Percentiles rank a stretch among this genome's conserved stretches.
Conservation (phyloP, 2,113 vertebrate genomes). For the Clinocottus analis region DNA sequence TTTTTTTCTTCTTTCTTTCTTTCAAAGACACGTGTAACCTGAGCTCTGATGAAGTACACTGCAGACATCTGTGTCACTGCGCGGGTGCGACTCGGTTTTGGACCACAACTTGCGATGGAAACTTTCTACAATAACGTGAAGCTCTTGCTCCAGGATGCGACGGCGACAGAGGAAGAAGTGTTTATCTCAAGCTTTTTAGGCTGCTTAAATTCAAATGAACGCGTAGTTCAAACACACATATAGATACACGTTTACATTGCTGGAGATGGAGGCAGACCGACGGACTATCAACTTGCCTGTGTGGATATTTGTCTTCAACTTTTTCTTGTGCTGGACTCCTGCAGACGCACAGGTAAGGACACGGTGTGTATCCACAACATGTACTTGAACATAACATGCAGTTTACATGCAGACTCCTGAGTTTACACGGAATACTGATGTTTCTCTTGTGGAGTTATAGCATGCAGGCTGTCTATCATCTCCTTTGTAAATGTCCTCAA, state of each 20-base stretch:
- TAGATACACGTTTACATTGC: not conserved
- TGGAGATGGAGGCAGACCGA: not conserved
- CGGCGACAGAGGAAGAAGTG: not conserved
- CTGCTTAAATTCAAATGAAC: not conserved
- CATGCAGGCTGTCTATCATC: not conserved
- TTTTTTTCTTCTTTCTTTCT: no score
- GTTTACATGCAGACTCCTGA: not conserved
- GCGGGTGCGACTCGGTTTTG: not conserved
- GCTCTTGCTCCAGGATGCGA: not conserved
- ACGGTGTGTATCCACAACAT: not conserved
- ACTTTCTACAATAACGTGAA: conserved; percentile 24
- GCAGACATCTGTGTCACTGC: not conserved
- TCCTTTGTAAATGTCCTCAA: not conserved
- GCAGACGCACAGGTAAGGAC: conserved; percentile 63
- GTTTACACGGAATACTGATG: not conserved
- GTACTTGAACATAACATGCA: not conserved
- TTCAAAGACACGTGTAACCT: not conserved
- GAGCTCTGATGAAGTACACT: not conserved
- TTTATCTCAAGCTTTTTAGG: not conserved
- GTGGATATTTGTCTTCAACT: conserved; percentile 51
- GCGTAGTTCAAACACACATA: not conserved
- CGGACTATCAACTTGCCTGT: conserved; percentile 8
- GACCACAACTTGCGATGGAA: conserved; percentile 12
- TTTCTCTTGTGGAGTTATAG: not conserved
- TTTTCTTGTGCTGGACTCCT: conserved; percentile 41